A percentile compares a stretch with the other conserved stretches of the same genome.
Evolutionary conservation across 1,140 invertebrate species (phyloP).

Genomic region (Bradynema listronoti): DNA sequence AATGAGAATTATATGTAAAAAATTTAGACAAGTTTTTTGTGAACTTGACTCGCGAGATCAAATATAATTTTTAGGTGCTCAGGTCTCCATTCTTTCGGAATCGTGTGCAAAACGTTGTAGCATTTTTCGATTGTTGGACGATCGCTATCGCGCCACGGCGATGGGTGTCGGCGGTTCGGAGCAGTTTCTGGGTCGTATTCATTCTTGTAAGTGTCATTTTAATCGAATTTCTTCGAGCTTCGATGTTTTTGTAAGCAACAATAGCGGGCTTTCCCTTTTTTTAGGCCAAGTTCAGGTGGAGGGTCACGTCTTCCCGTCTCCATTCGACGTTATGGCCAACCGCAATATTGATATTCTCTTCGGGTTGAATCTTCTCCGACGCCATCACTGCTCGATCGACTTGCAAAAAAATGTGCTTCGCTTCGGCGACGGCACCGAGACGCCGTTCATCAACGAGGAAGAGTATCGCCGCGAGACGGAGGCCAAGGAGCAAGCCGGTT

Average conservation of each 20-base stretch:
- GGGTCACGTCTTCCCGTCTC: constrained; percentile 75
- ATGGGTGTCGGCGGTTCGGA: constrained; percentile 85
- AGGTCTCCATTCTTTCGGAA: constrained; percentile 63
- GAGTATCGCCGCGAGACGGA: constrained; percentile 60
- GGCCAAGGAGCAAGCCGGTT: constrained; percentile 4
- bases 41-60: too few species aligned
- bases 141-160: constrained; percentile 84
- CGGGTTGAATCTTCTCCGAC: constrained; percentile 71
- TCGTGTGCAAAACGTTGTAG: constrained; percentile 72
- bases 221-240: too few species aligned
- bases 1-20: too few species aligned
- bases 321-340: constrained; percentile 92
- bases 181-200: constrained; percentile 86
- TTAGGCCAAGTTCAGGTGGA: constrained; percentile 80
- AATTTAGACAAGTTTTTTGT: too few species aligned
- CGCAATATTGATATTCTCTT: constrained; percentile 97
- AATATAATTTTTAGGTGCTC: constrained; percentile 49
- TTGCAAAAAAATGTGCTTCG: constrained; percentile 77
- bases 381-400: constrained; percentile 87
- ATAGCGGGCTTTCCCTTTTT: not conserved
- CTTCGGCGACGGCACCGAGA: constrained; percentile 89
- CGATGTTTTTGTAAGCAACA: not conserved
- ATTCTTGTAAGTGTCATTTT: constrained; percentile 77
- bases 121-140: constrained; percentile 88
- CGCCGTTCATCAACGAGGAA: constrained; percentile 77